Conservation (phyloP, 2,797 vertebrate genomes). For the Syngnathus rostellatus region DNA sequence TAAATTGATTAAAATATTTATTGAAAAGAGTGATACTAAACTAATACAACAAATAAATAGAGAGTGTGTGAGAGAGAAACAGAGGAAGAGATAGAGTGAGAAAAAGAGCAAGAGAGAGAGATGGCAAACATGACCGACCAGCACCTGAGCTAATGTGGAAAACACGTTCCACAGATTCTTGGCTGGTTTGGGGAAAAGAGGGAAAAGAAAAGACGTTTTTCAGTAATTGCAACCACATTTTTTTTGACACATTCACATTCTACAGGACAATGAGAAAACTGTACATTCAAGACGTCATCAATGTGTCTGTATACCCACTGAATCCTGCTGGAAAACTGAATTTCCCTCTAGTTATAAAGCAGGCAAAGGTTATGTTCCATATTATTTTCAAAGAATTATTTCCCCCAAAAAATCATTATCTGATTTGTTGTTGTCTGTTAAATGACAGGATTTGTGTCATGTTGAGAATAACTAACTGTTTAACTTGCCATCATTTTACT, state of each 20-base stretch:
- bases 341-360: not conserved
- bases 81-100: too few species aligned
- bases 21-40: too few species aligned
- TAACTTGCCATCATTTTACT: too few species aligned
- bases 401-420: not conserved
- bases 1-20: too few species aligned
- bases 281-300: not conserved
- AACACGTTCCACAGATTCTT: constrained; percentile 51
- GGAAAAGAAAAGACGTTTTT: constrained; percentile 30
- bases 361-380: not conserved
- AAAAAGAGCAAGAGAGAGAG: too few species aligned
- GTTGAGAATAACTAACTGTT: not conserved
- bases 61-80: too few species aligned
- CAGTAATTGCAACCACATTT: constrained; percentile 54
- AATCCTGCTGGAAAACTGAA: too few species aligned
- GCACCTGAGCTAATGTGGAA: constrained; percentile 36
- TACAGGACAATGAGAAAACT: constrained; percentile 15
- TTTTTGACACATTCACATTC: constrained; percentile 18
- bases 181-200: constrained; percentile 11
- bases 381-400: not conserved
- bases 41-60: too few species aligned
- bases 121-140: constrained; percentile 23
- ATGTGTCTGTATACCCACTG: too few species aligned
- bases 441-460: not conserved
- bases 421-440: not conserved